phyloP scores from a whole-genome alignment of 2,113 vertebrate species.

The Globicephala melas region DNA sequence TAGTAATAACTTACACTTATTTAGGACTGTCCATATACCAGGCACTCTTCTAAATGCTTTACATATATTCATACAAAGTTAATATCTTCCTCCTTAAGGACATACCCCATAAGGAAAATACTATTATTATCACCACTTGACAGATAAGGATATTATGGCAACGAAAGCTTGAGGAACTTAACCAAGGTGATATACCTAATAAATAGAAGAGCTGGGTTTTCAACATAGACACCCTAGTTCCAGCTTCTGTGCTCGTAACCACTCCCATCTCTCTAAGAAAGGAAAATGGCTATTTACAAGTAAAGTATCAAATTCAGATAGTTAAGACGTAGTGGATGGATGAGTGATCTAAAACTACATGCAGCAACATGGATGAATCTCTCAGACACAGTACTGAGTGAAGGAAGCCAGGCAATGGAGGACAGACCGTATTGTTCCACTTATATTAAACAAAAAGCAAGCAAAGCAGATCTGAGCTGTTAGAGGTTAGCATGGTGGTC shows the following conservation, averaged over 20 bases:
- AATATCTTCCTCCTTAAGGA: background rate
- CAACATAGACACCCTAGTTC: background rate
- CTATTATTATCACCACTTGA: background rate
- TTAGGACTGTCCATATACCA: too few relatives aligned
- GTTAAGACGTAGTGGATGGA: background rate
- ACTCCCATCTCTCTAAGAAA: background rate
- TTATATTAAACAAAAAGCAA: background rate
- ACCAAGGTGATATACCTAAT: background rate
- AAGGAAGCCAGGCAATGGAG: background rate
- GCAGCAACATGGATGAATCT: background rate
- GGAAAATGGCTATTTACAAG: background rate
- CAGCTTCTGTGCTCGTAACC: background rate
- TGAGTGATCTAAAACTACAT: background rate
- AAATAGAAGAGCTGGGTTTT: background rate
- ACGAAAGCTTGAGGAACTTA: background rate
- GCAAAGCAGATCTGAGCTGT: background rate
- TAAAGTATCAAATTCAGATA: background rate
- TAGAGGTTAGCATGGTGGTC: background rate
- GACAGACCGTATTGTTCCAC: background rate
- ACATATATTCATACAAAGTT: background rate
- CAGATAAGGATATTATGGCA: background rate
- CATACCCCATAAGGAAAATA: background rate
- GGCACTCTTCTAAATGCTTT: background rate
- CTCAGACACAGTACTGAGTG: background rate
- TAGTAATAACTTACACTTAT: accelerated